Conservation (phyloP, 2,888 invertebrate genomes). For the Lasioglossum zephyrum region DNA sequence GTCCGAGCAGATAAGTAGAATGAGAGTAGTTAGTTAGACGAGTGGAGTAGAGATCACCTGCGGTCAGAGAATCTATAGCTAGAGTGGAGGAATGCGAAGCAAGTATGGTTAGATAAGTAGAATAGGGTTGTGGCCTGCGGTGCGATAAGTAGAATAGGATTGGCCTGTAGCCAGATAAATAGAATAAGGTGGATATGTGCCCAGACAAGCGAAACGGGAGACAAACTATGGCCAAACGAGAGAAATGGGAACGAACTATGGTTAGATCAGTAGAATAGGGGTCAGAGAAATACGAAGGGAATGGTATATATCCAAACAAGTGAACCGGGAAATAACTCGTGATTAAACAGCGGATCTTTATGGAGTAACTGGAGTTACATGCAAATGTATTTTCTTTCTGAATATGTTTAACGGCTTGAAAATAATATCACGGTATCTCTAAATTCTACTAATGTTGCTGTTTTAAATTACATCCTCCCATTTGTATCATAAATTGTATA, state of each 20-base stretch:
- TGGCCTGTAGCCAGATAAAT: neutral
- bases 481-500: no score
- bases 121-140: neutral
- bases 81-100: neutral
- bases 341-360: neutral
- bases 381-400: no score
- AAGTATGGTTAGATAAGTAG: neutral
- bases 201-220: neutral
- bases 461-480: no score
- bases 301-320: neutral
- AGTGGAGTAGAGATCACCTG: neutral
- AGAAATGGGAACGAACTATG: neutral
- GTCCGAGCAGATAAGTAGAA: neutral
- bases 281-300: neutral
- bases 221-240: neutral
- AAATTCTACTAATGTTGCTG: no score
- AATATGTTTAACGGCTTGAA: no score
- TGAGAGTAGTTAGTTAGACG: neutral
- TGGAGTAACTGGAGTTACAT: no score
- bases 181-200: neutral
- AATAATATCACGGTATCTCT: no score
- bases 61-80: slow-evolving; percentile 3
- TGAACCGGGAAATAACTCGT: neutral
- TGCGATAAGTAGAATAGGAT: neutral
- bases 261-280: neutral